Base-by-base conservation (phyloP, 2,888 invertebrate genomes). In the Linnaemya tessellans region DNA sequence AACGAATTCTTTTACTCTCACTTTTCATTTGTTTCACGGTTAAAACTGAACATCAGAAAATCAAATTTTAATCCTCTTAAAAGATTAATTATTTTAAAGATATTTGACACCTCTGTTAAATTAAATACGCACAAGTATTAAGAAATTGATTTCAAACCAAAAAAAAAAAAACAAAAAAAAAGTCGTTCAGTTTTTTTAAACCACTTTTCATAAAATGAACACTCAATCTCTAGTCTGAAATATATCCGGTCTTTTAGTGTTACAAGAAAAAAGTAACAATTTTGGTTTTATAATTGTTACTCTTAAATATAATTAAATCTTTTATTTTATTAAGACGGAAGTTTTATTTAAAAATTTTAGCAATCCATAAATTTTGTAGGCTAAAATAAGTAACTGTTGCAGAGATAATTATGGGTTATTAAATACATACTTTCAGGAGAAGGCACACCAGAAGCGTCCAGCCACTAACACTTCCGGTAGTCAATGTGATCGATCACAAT, bases 51-150 rank as follows among this genome's bases (percentile, higher is more conserved):
- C 70, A 64, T 54, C 1, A 65, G 49, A 65, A 73, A 60, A 83
- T 83, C 56, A 73, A 70, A 60, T 73, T 46, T 67, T 84, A 84
- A 84, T 79, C 84, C 70, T 79, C 79, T 84, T 84, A 74, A 80
- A 56, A 74, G 84, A 84, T 84, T 84, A 74, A 75, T 80, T 9
- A 62, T 74, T 80, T 73, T 58, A 46, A 70, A 80, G 74, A 68
- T 62, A 84, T 80, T 74, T 75, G 74, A 80, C 79, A 75, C 79
- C 56, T 74, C 43, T 38, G 46, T 54, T 73, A 43, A 60, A 74
- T 68, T 38, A 67, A 77, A 71, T 51, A 71, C 64, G 65, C 65
- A 80, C 51, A 65, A 60, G 58, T 74, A 58, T 74, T 74, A 38
- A 8, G 58, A 58, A 80, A 65, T 73, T 41, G 25, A 25, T 78